These are phyloP conservation scores for Stomatorhinus ivindoensis DNA, from an alignment of 2,113 vertebrate species.

Conservation along the genomic window DNA sequence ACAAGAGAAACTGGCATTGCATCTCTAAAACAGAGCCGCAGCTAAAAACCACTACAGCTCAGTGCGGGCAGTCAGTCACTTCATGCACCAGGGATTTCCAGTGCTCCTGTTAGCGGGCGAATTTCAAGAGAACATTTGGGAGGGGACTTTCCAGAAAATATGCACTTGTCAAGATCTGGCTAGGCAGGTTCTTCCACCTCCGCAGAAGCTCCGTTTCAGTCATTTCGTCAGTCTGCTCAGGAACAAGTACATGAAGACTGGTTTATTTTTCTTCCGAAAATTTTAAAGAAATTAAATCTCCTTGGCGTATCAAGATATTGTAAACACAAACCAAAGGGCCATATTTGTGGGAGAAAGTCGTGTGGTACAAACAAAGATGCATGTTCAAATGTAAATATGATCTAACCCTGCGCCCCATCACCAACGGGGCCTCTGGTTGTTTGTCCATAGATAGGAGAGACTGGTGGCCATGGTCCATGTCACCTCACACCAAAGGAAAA, in stretches of 20 bases:
- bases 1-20: neutral
- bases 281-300: conserved; percentile 52
- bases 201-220: neutral
- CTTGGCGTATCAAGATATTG: conserved; percentile 46
- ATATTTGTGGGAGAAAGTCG: conserved; percentile 31
- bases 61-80: neutral
- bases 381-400: neutral
- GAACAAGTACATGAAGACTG: neutral
- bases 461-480: neutral
- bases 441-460: neutral
- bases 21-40: neutral
- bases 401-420: neutral
- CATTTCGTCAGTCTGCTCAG: neutral
- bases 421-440: neutral
- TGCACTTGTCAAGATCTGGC: neutral
- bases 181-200: neutral
- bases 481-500: neutral
- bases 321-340: conserved; percentile 46
- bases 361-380: neutral
- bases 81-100: neutral
- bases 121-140: neutral
- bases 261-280: conserved; percentile 30
- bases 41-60: neutral
- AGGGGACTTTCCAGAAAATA: conserved; percentile 14
- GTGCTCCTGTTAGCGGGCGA: neutral